phyloP scores from a whole-genome alignment of 2,797 vertebrate genomes.

The Sciurus carolinensis region DNA sequence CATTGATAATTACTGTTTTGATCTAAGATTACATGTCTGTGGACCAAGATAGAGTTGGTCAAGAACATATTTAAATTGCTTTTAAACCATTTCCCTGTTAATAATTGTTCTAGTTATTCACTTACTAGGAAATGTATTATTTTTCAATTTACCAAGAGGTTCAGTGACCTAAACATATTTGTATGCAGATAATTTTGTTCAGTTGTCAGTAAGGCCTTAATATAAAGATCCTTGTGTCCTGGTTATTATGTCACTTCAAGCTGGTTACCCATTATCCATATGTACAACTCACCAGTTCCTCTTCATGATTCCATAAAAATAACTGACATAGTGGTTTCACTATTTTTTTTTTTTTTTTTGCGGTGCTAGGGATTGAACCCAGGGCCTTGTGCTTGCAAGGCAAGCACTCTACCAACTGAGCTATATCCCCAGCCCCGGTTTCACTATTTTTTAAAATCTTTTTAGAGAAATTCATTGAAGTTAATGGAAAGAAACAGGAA shows the following conservation, averaged over 20 bases:
- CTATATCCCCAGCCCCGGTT: too few species aligned
- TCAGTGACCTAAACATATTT: slow-evolving; percentile 25
- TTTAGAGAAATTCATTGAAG: slow-evolving; percentile 42
- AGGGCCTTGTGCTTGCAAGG: too few species aligned
- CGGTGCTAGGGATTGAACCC: too few species aligned
- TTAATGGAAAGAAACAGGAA: slow-evolving; percentile 60
- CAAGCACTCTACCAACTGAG: too few species aligned
- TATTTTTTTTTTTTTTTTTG: too few species aligned
- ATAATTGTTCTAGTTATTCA: slow-evolving; percentile 48
- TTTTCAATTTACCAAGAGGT: slow-evolving; percentile 38
- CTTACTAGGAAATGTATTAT: slow-evolving; percentile 28
- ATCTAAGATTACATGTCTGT: background rate
- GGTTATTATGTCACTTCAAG: slow-evolving; percentile 17
- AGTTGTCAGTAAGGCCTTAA: slow-evolving; percentile 5
- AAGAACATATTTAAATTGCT: slow-evolving; percentile 43
- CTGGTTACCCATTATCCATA: background rate
- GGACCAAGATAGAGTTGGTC: background rate
- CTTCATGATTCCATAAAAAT: background rate
- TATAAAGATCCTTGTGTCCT: background rate
- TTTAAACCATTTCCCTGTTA: slow-evolving; percentile 64
- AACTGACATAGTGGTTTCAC: background rate
- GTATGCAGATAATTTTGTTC: slow-evolving; percentile 44
- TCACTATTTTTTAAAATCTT: background rate
- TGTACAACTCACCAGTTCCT: background rate
- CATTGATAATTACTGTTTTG: slow-evolving; percentile 48